phyloP scores from a whole-genome alignment of 2,797 vertebrate genomes.

The Xenopus petersii region DNA sequence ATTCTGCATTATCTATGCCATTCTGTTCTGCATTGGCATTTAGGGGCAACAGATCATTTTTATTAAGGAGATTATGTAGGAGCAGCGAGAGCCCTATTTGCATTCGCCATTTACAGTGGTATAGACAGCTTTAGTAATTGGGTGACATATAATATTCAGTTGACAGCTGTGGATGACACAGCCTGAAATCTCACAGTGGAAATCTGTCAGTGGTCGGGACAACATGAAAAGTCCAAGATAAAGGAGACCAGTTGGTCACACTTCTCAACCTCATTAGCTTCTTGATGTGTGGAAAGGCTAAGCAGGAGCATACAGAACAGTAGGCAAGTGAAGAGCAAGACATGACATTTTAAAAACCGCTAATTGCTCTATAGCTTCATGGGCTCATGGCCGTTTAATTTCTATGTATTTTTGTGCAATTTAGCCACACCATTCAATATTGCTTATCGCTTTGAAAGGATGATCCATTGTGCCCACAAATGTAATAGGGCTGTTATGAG shows the following conservation, averaged over 20 bases:
- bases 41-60: too few species aligned
- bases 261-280: slow-evolving; percentile 15
- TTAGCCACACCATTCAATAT: not conserved
- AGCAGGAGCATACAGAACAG: not conserved
- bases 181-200: not conserved
- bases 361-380: slow-evolving; percentile 18
- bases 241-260: slow-evolving; percentile 12
- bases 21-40: too few species aligned
- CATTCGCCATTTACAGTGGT: not conserved
- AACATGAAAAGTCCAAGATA: slow-evolving; percentile 12
- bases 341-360: slow-evolving; percentile 3
- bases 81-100: not conserved
- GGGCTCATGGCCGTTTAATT: not conserved
- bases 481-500: not conserved
- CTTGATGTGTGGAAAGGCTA: slow-evolving; percentile 16
- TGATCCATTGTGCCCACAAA: not conserved
- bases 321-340: not conserved
- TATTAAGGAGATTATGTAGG: too few species aligned
- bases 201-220: slow-evolving; percentile 8
- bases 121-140: slow-evolving; percentile 3
- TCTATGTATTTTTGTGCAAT: slow-evolving; percentile 8
- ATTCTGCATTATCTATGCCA: too few species aligned
- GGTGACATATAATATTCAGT: not conserved
- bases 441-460: slow-evolving; percentile 2
- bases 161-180: slow-evolving; percentile 12